Evolutionary conservation across 2,797 vertebrate species (phyloP).

Genomic region (Gymnopithys bicolor): DNA sequence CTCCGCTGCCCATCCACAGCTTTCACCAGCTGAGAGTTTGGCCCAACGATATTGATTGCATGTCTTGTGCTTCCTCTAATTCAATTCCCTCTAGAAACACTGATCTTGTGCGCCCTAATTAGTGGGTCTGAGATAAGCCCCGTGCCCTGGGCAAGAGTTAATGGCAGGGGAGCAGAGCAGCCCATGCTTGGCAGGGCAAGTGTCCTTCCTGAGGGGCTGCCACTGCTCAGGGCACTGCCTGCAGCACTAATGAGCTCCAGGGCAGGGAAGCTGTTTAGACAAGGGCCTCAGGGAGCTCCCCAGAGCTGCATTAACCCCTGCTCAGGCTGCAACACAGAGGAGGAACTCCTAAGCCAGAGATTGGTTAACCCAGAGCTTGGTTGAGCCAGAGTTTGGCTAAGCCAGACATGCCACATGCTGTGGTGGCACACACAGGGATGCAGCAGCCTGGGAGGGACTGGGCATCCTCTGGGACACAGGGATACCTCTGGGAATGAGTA

Average conservation of each 20-base stretch:
- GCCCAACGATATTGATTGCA: conserved; percentile 4
- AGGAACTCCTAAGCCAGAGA: neutral
- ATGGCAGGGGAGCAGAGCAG: neutral
- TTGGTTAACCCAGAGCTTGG: neutral
- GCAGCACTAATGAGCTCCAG: conserved; percentile 35
- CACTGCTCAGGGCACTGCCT: conserved; percentile 11
- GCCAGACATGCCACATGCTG: neutral
- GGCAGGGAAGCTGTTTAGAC: neutral
- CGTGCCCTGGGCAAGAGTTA: neutral
- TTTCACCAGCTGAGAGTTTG: neutral
- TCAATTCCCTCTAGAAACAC: too few species aligned
- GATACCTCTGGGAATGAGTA: neutral
- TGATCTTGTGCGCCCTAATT: neutral
- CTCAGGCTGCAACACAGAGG: neutral
- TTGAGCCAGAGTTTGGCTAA: neutral
- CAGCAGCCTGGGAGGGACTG: neutral
- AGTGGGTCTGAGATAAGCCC: neutral
- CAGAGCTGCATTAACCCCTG: conserved; percentile 17
- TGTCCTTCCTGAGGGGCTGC: neutral
- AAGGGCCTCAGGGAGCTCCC: neutral
- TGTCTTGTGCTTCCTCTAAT: neutral
- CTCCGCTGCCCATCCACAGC: neutral
- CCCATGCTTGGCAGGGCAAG: neutral
- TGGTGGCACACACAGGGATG: accelerated
- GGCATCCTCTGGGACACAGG: neutral